Evolutionary conservation across 2,113 vertebrate genomes (phyloP).

Genomic region (Cyphomyrus plagiostoma): DNA sequence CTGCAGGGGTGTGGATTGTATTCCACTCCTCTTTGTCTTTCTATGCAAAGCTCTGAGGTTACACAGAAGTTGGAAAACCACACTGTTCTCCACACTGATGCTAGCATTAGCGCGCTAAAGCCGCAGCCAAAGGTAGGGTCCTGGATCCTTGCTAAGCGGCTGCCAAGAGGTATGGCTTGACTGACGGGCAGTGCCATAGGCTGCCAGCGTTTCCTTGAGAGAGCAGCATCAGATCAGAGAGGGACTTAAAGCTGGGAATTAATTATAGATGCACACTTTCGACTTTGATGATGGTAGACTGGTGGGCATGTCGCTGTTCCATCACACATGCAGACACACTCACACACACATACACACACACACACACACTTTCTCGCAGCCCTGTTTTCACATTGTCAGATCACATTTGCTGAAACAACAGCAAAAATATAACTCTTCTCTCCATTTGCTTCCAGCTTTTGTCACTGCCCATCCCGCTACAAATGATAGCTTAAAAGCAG

Average conservation of each 20-base stretch:
- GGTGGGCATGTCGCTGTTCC: conserved; percentile 57
- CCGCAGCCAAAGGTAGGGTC: not conserved
- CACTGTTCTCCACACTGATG: not conserved
- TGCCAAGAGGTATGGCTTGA: conserved; percentile 61
- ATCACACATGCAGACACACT: conserved; percentile 17
- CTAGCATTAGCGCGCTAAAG: not conserved
- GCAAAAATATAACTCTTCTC: conserved; percentile 74
- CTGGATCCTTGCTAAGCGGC: conserved; percentile 53
- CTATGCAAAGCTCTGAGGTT: not conserved
- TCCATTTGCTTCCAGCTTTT: conserved; percentile 48
- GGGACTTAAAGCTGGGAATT: conserved; percentile 75
- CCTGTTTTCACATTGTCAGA: conserved; percentile 74
- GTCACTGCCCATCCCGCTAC: conserved; percentile 48
- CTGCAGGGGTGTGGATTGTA: not conserved
- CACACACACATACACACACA: not conserved
- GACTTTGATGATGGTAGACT: conserved; percentile 72
- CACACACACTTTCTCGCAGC: conserved; percentile 46
- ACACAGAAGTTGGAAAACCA: too few species aligned
- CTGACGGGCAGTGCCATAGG: conserved; percentile 70
- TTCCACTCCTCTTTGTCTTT: not conserved
- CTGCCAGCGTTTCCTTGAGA: conserved; percentile 68
- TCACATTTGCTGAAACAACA: conserved; percentile 81
- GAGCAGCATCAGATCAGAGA: conserved; percentile 71
- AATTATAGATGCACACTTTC: conserved; percentile 79
- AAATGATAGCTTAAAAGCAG: conserved; percentile 65